Base-by-base conservation (phyloP, 2,888 invertebrate species). In the Lasius fuliginosus region DNA sequence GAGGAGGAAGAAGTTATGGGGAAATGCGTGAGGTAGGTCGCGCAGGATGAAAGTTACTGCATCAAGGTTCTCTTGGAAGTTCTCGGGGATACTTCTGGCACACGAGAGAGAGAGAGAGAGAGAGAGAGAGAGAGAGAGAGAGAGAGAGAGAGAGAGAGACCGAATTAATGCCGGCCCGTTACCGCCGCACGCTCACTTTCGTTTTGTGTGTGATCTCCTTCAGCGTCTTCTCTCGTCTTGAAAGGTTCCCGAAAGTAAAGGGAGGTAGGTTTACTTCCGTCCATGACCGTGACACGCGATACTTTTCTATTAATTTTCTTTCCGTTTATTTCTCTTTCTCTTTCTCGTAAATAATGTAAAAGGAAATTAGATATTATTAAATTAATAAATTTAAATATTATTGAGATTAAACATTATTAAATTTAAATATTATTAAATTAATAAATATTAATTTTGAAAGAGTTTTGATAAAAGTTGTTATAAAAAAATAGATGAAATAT, bases 11-110 rank as follows among this genome's bases (percentile, higher is more conserved):
- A 81, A 73, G 60, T 81, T 73, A 73, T 46, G 60, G 79, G 79
- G 74, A 81, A 81, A 81, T 81, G 69, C 23, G 77, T 89, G 83
- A 82, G 88, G 85, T 75, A 89, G 89, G 88, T 89, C 84, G 49
- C 12, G 81, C 42, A 12, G 64, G 71, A 83, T 73, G 88, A 82
- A 89, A 88, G 85, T 89, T 88, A 73, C 83, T 42, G 71, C 71
- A 42, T 64, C 74, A 62, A 79, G 77, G 67, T 79, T 62, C 79
- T 82, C 67, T 11, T 40, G 42, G 33, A 81, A 85, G 53, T 86
- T 86, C 65, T 58, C 53, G 42, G 42, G 40, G 84, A 83, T 87
- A 86, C 82, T 86, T 77, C n/a, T 56, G 69, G 60, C 49, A 74
- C 75, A 53, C 53, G n/a, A 53, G 53, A 81, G 42, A 71, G 62